phyloP scores from a whole-genome alignment of 2,888 invertebrate genomes.

The Idaea straminata region DNA sequence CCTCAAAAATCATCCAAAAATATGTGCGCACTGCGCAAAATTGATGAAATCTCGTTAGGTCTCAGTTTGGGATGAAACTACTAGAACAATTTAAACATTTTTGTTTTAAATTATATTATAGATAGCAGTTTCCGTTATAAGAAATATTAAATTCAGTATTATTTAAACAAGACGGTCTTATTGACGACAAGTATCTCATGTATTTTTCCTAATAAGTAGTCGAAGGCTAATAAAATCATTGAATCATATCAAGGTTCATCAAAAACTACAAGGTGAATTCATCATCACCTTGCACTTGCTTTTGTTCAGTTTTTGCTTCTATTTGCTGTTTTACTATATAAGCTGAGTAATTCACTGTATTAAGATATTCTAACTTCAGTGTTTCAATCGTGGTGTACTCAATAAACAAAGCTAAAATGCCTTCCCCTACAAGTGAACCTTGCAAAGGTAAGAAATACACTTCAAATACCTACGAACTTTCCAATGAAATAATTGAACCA shows the following conservation, averaged over 20 bases:
- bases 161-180: too few relatives aligned
- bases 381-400: neutral
- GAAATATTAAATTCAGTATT: too few relatives aligned
- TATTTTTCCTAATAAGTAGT: neutral
- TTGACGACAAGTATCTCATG: too few relatives aligned
- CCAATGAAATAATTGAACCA: too few relatives aligned
- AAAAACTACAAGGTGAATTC: conserved; percentile 15
- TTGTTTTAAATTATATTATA: too few relatives aligned
- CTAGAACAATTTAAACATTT: too few relatives aligned
- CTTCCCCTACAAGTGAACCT: neutral
- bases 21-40: too few relatives aligned
- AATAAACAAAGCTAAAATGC: neutral
- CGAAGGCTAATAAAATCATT: neutral
- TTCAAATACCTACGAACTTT: neutral
- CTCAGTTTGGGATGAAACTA: too few relatives aligned
- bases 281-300: conserved; percentile 1
- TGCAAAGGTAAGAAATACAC: neutral
- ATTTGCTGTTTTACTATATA: neutral
- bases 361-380: neutral
- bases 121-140: too few relatives aligned
- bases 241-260: conserved; percentile 6
- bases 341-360: neutral
- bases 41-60: too few relatives aligned
- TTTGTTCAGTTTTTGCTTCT: neutral
- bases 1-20: too few relatives aligned